Conservation (phyloP, 2,888 invertebrate genomes). For the Caenorhabditis afra region DNA sequence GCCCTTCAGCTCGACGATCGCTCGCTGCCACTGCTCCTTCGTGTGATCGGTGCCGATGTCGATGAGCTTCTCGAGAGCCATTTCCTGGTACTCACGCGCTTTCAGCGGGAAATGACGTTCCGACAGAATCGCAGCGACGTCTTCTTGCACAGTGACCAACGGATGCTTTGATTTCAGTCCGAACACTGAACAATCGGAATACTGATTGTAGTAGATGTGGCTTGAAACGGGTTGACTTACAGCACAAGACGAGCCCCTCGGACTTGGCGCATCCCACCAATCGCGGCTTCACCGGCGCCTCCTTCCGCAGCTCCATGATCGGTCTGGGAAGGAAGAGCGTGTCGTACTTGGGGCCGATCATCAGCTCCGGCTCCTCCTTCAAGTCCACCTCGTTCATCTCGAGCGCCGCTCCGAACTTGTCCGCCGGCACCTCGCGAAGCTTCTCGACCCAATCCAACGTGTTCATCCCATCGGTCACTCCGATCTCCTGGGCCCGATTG, state of each 20-base stretch:
- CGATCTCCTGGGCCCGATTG: constrained; percentile 33
- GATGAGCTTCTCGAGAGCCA: constrained; percentile 41
- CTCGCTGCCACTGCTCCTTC: constrained; percentile 54
- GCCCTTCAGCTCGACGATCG: constrained; percentile 47
- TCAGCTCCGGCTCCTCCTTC: constrained; percentile 29
- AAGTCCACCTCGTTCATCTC: constrained; percentile 24
- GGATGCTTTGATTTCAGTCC: constrained; percentile 37
- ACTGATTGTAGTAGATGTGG: too few species aligned
- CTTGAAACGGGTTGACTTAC: constrained; percentile 16
- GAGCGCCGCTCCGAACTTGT: constrained; percentile 52
- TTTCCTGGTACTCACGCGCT: constrained; percentile 38
- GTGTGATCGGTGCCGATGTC: constrained; percentile 52
- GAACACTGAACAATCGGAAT: constrained; percentile 36
- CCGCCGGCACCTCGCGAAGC: constrained; percentile 57
- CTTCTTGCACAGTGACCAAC: constrained; percentile 23
- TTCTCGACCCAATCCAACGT: constrained; percentile 56
- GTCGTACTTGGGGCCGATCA: constrained; percentile 58
- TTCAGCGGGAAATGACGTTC: constrained; percentile 40
- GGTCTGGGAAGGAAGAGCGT: constrained; percentile 47
- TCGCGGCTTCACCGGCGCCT: constrained; percentile 63
- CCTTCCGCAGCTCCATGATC: constrained; percentile 54
- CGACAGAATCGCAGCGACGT: constrained; percentile 24
- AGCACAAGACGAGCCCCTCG: constrained; percentile 58
- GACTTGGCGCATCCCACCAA: constrained; percentile 58
- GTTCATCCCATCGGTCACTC: constrained; percentile 41